Evolutionary conservation across 2,113 vertebrate species (phyloP).

Genomic region (Lates calcarifer): DNA sequence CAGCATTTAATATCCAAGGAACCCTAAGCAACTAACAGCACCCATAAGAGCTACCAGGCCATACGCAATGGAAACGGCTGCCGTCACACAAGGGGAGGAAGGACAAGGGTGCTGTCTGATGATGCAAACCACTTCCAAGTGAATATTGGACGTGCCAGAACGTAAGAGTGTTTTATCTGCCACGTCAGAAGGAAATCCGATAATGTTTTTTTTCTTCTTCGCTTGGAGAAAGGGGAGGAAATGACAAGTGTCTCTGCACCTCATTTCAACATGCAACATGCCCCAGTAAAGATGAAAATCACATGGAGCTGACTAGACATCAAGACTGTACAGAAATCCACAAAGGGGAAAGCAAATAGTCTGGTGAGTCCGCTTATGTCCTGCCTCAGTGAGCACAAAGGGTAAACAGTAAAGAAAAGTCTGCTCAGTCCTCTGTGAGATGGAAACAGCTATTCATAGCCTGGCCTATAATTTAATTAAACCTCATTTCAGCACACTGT

Average conservation of each 20-base stretch:
- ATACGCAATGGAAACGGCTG: conserved; percentile 5
- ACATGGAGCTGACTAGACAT: background rate
- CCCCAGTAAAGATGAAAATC: conserved; percentile 21
- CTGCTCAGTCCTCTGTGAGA: conserved; percentile 8
- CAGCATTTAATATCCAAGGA: conserved; percentile 47
- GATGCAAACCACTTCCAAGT: conserved; percentile 37
- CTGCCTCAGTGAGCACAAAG: conserved; percentile 10
- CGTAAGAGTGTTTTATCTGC: conserved; percentile 29
- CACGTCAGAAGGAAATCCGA: conserved; percentile 58
- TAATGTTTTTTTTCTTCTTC: conserved; percentile 46
- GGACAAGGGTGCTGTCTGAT: conserved; percentile 11
- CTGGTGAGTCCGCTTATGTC: background rate
- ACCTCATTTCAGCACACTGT: conserved; percentile 53
- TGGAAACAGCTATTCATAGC: conserved; percentile 57
- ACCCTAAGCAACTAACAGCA: conserved; percentile 29
- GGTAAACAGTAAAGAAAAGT: conserved; percentile 28
- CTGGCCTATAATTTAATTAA: conserved; percentile 50
- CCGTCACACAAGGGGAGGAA: conserved; percentile 7
- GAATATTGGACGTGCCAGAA: conserved; percentile 35
- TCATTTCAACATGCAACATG: conserved; percentile 46
- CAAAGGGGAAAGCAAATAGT: background rate
- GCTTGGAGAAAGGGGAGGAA: conserved; percentile 43
- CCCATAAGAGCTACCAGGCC: conserved; percentile 29
- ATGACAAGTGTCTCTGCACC: conserved; percentile 26
- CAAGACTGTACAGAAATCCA: background rate